Conservation (phyloP, 2,113 vertebrate species). For the Perca flavescens region DNA sequence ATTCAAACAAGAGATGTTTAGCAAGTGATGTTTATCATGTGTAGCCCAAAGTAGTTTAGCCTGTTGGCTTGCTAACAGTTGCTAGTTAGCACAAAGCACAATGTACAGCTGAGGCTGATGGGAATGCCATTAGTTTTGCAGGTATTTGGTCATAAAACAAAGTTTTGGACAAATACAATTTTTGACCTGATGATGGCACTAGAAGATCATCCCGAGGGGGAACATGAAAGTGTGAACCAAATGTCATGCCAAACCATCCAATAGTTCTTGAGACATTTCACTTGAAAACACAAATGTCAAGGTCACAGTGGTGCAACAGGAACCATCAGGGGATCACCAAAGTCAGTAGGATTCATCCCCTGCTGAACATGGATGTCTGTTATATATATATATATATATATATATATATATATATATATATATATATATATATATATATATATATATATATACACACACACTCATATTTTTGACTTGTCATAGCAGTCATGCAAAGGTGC, state of each 20-base stretch:
- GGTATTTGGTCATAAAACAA: background rate
- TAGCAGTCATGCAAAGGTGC: background rate
- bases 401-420: too few relatives aligned
- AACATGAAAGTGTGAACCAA: background rate
- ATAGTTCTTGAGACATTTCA: background rate
- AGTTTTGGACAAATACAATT: background rate
- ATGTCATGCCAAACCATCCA: background rate
- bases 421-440: too few relatives aligned
- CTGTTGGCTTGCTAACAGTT: background rate
- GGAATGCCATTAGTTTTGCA: background rate
- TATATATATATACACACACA: too few relatives aligned
- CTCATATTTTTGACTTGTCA: too few relatives aligned
- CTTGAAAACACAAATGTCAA: background rate
- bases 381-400: too few relatives aligned
- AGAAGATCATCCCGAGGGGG: too few relatives aligned
- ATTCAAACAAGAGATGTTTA: background rate
- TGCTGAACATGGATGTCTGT: too few relatives aligned
- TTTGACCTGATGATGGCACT: background rate
- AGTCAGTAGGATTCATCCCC: background rate
- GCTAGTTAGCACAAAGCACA: background rate
- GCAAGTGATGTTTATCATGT: background rate
- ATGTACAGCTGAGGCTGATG: background rate
- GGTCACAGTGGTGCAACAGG: background rate
- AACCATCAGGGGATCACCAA: background rate
- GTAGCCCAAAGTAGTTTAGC: background rate